Evolutionary conservation across 2,113 vertebrate species (phyloP).

Genomic region (Catharus minimus): DNA sequence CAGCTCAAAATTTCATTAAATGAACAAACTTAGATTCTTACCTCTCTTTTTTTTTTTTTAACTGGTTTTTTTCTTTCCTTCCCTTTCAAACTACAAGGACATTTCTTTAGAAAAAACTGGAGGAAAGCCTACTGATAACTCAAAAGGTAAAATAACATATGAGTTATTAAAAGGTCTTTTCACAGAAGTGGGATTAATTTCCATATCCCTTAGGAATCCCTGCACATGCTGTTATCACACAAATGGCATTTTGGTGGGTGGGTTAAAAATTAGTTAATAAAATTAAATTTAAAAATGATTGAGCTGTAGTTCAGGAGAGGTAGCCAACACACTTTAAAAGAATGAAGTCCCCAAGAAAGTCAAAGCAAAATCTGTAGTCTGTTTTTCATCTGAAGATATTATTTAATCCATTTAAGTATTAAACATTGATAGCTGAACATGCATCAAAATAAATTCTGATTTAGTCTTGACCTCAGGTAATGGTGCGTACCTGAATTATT

Average conservation of each 20-base stretch:
- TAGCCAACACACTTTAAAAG: constrained; percentile 16
- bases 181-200: constrained; percentile 69
- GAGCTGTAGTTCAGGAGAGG: constrained; percentile 19
- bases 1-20: neutral
- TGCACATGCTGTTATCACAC: constrained; percentile 58
- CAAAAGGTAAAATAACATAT: constrained; percentile 66
- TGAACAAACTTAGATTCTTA: constrained; percentile 1
- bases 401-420: constrained; percentile 10
- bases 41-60: neutral
- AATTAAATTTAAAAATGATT: constrained; percentile 63
- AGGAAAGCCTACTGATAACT: constrained; percentile 65
- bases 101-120: constrained; percentile 53
- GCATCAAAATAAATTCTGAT: constrained; percentile 25
- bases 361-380: neutral
- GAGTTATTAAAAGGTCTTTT: constrained; percentile 75
- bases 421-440: neutral
- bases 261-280: constrained; percentile 71
- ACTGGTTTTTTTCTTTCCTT: neutral
- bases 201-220: constrained; percentile 63
- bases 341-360: neutral
- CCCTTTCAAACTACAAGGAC: constrained; percentile 39
- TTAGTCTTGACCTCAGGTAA: constrained; percentile 23
- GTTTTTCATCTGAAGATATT: constrained; percentile 16
- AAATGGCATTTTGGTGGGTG: constrained; percentile 62
- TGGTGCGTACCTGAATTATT: neutral